Evolutionary conservation across 2,888 invertebrate genomes (phyloP).

Genomic region (Limulus polyphemus): DNA sequence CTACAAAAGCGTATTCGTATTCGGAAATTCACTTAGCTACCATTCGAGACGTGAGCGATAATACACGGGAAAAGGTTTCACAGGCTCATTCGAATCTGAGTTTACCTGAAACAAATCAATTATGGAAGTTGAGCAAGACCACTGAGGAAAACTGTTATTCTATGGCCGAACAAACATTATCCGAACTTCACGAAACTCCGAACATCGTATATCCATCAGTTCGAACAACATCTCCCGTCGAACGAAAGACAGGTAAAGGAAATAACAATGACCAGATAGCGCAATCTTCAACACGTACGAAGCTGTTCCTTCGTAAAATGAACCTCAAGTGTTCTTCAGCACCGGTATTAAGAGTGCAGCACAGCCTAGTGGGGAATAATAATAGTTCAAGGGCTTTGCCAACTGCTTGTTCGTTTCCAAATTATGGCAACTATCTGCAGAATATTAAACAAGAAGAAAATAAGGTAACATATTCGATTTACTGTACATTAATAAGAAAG

Average conservation of each 20-base stretch:
- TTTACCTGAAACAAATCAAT: too few species aligned
- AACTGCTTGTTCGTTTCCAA: too few species aligned
- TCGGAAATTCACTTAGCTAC: too few species aligned
- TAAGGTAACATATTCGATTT: too few species aligned
- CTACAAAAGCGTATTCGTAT: too few species aligned
- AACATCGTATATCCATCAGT: slow-evolving; percentile 2
- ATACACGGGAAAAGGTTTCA: not conserved
- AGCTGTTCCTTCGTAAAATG: slow-evolving; percentile 12
- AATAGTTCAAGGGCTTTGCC: too few species aligned
- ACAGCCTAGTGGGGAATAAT: too few species aligned
- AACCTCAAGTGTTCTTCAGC: slow-evolving; percentile 16
- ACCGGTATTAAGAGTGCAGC: slow-evolving; percentile 4
- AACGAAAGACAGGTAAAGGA: slow-evolving; percentile 8
- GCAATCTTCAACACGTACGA: slow-evolving; percentile 5
- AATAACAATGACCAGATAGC: slow-evolving; percentile 5
- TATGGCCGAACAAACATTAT: too few species aligned
- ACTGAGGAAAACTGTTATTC: slow-evolving; percentile 6
- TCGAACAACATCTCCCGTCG: slow-evolving; percentile 9
- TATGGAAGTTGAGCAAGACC: slow-evolving; percentile 7
- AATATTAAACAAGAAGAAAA: too few species aligned
- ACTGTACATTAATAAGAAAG: too few species aligned
- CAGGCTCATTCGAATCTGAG: not conserved
- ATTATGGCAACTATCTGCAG: too few species aligned
- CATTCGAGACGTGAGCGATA: too few species aligned
- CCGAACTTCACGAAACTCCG: not conserved